These are phyloP conservation scores for Parambassis ranga DNA, from an alignment of 2,797 vertebrate genomes.

Conservation along the genomic window DNA sequence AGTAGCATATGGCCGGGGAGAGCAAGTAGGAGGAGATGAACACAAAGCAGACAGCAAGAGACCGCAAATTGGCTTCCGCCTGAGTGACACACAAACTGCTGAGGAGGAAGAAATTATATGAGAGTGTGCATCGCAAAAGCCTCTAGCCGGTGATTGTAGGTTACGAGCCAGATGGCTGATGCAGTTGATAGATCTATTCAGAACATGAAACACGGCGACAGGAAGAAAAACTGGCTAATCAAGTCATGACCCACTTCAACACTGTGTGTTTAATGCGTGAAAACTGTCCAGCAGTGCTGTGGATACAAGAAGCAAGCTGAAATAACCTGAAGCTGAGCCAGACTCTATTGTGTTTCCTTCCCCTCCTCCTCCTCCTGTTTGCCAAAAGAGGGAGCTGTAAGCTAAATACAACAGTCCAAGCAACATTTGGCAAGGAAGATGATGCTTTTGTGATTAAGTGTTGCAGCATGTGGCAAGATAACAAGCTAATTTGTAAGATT, in stretches of 20 bases:
- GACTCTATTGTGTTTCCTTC: background rate
- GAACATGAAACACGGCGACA: constrained; percentile 21
- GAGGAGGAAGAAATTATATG: constrained; percentile 43
- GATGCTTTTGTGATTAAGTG: background rate
- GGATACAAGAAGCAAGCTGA: background rate
- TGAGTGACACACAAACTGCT: constrained; percentile 44
- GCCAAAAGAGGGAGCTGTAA: constrained; percentile 39
- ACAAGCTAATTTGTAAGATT: background rate
- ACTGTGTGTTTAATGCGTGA: background rate
- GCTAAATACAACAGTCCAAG: background rate
- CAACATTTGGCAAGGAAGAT: background rate
- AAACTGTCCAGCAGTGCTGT: background rate
- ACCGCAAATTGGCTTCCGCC: constrained; percentile 20
- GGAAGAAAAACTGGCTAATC: constrained; percentile 19
- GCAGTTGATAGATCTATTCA: constrained; percentile 40
- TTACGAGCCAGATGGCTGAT: constrained; percentile 48
- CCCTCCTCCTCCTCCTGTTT: background rate
- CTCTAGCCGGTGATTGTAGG: constrained; percentile 36
- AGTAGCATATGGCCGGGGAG: constrained; percentile 35
- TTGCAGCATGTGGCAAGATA: background rate
- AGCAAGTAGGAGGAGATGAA: constrained; percentile 4
- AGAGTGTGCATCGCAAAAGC: constrained; percentile 12
- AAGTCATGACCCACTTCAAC: constrained; percentile 20
- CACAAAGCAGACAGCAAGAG: background rate
- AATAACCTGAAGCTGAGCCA: background rate